Percentiles rank a stretch among this genome's conserved stretches.
phyloP scores from a whole-genome alignment of 2,113 vertebrate genomes.

The Uria lomvia region DNA sequence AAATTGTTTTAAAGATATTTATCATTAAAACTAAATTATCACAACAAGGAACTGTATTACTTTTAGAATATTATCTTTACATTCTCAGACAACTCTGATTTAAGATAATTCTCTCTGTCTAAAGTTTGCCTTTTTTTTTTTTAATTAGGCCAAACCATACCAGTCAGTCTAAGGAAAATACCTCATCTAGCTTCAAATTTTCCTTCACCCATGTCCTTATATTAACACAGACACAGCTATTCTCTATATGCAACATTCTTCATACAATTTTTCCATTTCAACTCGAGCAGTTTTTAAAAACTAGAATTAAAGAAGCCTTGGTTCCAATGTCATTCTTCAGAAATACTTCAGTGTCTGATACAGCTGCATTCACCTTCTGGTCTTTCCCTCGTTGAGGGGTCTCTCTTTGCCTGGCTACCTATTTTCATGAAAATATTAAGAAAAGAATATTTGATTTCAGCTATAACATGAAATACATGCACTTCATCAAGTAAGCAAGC shows the following conservation, averaged over 20 bases:
- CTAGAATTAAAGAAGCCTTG: neutral
- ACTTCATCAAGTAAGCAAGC: neutral
- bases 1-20: neutral
- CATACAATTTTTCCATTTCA: neutral
- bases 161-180: neutral
- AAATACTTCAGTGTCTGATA: neutral
- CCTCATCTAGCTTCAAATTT: neutral
- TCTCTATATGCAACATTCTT: neutral
- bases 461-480: fast-evolving
- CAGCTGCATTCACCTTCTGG: neutral
- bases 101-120: neutral
- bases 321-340: neutral
- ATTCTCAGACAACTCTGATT: neutral
- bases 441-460: no score
- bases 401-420: neutral
- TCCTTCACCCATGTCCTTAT: neutral
- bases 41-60: neutral
- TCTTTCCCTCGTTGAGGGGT: neutral
- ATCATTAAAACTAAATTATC: neutral
- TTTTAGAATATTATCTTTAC: neutral
- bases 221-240: neutral
- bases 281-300: neutral
- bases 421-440: neutral
- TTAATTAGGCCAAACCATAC: neutral
- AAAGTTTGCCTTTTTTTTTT: neutral